Percentiles rank a stretch among this genome's conserved stretches.
These are phyloP conservation scores for Psephotus haematonotus DNA, from an alignment of 2,113 vertebrate species.

Conservation along the genomic window DNA sequence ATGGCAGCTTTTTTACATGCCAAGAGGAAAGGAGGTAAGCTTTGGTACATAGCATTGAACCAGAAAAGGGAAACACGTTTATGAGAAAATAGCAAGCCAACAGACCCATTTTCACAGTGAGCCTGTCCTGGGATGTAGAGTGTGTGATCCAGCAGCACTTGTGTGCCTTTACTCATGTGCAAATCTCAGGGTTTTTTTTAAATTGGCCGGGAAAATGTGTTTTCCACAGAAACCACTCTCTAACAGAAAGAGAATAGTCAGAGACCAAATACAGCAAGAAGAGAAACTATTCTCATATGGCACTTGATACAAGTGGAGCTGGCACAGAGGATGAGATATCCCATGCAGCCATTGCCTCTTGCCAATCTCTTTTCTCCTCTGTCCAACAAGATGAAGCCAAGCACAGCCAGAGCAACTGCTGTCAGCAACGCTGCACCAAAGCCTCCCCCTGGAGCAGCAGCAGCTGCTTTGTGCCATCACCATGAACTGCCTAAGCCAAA, in stretches of 20 bases:
- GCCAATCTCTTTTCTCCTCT: not conserved
- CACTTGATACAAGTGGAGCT: not conserved
- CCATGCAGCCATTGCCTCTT: not conserved
- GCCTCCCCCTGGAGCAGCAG: no score
- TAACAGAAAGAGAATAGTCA: not conserved
- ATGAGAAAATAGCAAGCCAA: not conserved
- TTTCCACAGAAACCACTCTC: not conserved
- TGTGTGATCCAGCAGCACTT: not conserved
- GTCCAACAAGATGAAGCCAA: not conserved
- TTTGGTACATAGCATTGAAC: not conserved
- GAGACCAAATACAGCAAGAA: not conserved
- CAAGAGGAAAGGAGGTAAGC: not conserved
- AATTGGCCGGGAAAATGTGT: rapidly evolving
- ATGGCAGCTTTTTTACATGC: rapidly evolving
- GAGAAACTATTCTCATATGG: not conserved
- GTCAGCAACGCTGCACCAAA: rapidly evolving
- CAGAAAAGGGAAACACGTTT: not conserved
- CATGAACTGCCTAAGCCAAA: not conserved
- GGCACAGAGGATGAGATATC: not conserved
- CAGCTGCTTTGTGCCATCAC: not conserved
- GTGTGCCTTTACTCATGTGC: not conserved
- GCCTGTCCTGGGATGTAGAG: not conserved
- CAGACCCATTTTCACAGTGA: not conserved
- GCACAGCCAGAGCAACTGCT: no score
- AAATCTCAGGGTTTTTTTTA: no score